Evolutionary conservation across 2,113 vertebrate genomes (phyloP), one percentile per base, ranked within the genome.

Genomic region (Chitala chitala): DNA sequence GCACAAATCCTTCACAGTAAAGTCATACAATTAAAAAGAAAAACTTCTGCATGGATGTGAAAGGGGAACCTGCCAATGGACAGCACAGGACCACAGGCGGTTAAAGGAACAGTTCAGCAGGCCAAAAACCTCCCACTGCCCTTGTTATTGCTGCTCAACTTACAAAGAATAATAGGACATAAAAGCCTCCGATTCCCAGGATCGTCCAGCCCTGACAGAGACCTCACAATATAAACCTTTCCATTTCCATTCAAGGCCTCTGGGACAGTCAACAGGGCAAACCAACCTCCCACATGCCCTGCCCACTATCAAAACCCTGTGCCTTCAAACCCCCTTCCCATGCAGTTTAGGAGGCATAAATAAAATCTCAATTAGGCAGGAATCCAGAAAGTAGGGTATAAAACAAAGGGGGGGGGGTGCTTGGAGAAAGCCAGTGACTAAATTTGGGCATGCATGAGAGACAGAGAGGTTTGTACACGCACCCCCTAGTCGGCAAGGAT

Each of bases 341-440:
- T 87, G 86, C 87, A 89, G 86, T 88, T 89, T 86, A 61, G 74
- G 74, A 80, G 80, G 56, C 53, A 69, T 77, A 91, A 91, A 86
- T 85, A 87, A 89, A 89, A 85, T 81, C 69, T 72, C 87, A 87
- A 87, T 90, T 90, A 89, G 89, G 90, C 88, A 79, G 75, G 44
- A 44, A 0, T 84, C 90, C 90, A 90, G 79, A 71, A 46, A 0
- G 5, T 61, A 44, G 77, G 79, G 84, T 84, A 73, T 76, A 79
- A 79, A 81, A 85, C 74, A 58, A 38, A 48, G 33, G 9, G 24
- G 7, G 64, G 29, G 59, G 26, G 46, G n/a, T n/a, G n/a, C n/a
- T n/a, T n/a, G 54, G 59, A 72, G n/a, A 40, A 74, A 63, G 74
- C 58, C 78, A 81, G 46, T 0, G 17, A 80, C 82, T 86, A 76